Base-by-base conservation (phyloP, 2,888 invertebrate species). In the Bombylius discolor region DNA sequence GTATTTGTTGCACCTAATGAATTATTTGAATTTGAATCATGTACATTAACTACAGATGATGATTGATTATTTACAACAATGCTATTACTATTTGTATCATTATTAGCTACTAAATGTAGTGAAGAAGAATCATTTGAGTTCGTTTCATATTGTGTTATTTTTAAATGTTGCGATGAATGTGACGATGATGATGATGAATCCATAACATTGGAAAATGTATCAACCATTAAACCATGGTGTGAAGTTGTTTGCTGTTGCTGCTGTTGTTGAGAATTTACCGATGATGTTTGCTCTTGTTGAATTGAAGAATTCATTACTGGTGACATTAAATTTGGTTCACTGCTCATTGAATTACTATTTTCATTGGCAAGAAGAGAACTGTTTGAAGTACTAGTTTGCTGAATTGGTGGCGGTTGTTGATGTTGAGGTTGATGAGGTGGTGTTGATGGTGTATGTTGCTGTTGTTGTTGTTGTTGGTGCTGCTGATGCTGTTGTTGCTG, bases 21-120 rank as follows among this genome's bases (percentile, higher is more conserved):
- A 45, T 23, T 23, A 50, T 55, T 55, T 9, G 72, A 72, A 59
- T 73, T 72, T 61, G 73, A 73, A 61, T 72, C 72, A 54, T 73
- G 73, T 52, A 55, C 57, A 12, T 48, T 56, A 45, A 58, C 56
- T 23, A 72, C 65, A 7, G 74, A 71, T n/a, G 72, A 71, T 11
- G 73, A 70, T 56, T 73, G 73, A 60, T 73, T 73, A 64, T 73
- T 73, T 47, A 71, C 72, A 56, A 73, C 70, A 63, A 71, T 71
- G 60, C 71, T 73, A 58, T 69, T 73, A 63, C 70, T 73, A 63
- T 70, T 73, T 55, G 72, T 72, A 42, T 72, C 72, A 45, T 70
- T 70, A 57, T 51, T 70, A 54, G 14, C 60, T 58, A 62, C 60
- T 49, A 63, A 56, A 39, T 64, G 63, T 23, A 23, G 23, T 23